A percentile compares a stretch with the other conserved stretches of the same genome.
These are phyloP conservation scores for Pogonomyrmex californicus DNA, from an alignment of 1,140 invertebrate genomes.

Conservation along the genomic window DNA sequence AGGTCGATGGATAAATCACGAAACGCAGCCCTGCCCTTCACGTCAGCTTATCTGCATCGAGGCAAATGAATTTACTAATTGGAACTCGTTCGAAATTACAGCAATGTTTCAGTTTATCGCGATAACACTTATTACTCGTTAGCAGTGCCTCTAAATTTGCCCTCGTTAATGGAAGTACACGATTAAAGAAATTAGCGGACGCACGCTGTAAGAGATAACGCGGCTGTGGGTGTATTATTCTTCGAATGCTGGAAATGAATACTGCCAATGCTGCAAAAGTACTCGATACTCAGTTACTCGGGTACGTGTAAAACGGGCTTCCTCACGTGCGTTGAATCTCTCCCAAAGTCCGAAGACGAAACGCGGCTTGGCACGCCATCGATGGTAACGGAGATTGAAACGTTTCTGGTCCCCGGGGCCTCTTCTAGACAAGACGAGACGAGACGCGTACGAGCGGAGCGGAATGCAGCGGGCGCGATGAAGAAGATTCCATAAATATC, in stretches of 20 bases:
- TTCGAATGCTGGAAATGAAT: constrained; percentile 42
- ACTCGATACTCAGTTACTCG: constrained; percentile 18
- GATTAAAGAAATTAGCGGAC: constrained; percentile 50
- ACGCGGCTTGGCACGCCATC: constrained; percentile 71
- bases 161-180: constrained; percentile 51
- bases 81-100: constrained; percentile 39
- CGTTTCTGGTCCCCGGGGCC: constrained; percentile 66
- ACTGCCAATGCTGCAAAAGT: too few relatives aligned
- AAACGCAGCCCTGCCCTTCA: not conserved
- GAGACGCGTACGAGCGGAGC: constrained; percentile 64
- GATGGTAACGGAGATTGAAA: constrained; percentile 79
- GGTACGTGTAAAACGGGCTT: not conserved
- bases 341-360: constrained; percentile 51
- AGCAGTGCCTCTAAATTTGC: constrained; percentile 49
- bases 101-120: constrained; percentile 43
- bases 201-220: constrained; percentile 28
- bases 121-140: constrained; percentile 52
- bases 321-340: constrained; percentile 21
- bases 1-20: constrained; percentile 45
- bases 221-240: not conserved
- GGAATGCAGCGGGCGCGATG: constrained; percentile 76
- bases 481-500: constrained; percentile 82
- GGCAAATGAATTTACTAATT: constrained; percentile 61
- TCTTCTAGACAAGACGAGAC: constrained; percentile 57
- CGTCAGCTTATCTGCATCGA: constrained; percentile 33